Percentiles rank a stretch among this genome's conserved stretches.
These are phyloP conservation scores for Siderastrea radians DNA, from an alignment of 92 coral and sea anemone genomes.

Conservation along the genomic window DNA sequence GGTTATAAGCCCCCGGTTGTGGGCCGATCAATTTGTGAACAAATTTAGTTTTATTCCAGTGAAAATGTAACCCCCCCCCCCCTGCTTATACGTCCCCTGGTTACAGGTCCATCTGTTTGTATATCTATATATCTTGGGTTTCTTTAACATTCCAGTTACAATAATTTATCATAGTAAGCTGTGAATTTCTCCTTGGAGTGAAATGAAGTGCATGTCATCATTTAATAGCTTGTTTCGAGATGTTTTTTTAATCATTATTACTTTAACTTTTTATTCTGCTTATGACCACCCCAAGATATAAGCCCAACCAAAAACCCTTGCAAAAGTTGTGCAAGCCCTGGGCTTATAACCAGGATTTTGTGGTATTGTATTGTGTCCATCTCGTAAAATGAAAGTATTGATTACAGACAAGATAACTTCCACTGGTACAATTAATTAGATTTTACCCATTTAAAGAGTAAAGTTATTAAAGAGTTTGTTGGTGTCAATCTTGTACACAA, in stretches of 20 bases:
- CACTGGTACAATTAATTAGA: background rate
- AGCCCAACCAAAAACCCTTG: background rate
- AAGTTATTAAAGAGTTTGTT: background rate
- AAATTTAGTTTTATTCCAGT: background rate
- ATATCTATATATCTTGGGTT: background rate
- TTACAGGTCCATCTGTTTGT: background rate
- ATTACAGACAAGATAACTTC: background rate
- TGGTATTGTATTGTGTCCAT: background rate
- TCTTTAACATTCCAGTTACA: background rate
- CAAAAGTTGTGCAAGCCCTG: background rate
- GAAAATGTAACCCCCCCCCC: background rate
- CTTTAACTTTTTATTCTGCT: background rate
- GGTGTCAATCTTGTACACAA: background rate
- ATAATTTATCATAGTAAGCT: background rate
- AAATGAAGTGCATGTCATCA: background rate
- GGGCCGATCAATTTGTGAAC: background rate
- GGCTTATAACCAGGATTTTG: too few relatives aligned
- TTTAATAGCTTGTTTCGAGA: background rate
- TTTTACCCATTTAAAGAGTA: background rate
- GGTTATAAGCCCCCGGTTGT: background rate
- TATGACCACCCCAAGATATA: background rate
- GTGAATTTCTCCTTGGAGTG: conserved; percentile 1
- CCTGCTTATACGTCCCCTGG: background rate
- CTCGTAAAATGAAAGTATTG: background rate
- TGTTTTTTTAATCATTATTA: background rate